Conservation (phyloP, 2,113 vertebrate genomes). For the Apteryx owenii region DNA sequence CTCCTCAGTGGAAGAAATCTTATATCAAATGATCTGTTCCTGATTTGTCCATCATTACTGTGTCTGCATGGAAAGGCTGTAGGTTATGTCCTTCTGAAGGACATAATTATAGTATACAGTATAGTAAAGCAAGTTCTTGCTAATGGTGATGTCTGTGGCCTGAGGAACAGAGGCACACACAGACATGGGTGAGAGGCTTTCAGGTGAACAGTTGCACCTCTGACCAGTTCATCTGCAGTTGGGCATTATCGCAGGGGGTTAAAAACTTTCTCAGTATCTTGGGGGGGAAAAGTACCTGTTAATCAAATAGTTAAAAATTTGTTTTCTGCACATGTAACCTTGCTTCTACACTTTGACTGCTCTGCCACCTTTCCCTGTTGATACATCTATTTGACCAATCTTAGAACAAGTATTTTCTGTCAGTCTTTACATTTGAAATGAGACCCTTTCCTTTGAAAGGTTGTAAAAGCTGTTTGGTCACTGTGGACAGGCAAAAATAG, state of each 20-base stretch:
- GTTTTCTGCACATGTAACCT: background rate
- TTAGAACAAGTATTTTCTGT: background rate
- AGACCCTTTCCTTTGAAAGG: conserved; percentile 1
- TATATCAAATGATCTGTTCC: background rate
- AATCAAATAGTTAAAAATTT: background rate
- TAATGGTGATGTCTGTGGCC: background rate
- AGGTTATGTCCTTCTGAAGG: conserved; percentile 8
- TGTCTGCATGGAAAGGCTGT: background rate
- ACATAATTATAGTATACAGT: background rate
- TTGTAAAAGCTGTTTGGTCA: conserved; percentile 27
- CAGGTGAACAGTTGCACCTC: background rate
- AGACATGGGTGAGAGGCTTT: background rate
- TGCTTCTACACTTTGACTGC: background rate
- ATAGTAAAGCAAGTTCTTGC: background rate
- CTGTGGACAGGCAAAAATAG: conserved; percentile 21
- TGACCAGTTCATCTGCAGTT: background rate
- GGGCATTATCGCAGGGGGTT: background rate
- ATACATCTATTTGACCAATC: background rate
- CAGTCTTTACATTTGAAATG: background rate
- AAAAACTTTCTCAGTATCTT: background rate
- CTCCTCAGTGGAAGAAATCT: background rate
- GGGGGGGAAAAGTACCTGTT: background rate
- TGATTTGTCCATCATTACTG: background rate
- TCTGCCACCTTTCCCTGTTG: background rate
- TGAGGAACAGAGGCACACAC: background rate